Evolutionary conservation across 2,797 vertebrate species (phyloP).

Genomic region (Premnoplex brunnescens): DNA sequence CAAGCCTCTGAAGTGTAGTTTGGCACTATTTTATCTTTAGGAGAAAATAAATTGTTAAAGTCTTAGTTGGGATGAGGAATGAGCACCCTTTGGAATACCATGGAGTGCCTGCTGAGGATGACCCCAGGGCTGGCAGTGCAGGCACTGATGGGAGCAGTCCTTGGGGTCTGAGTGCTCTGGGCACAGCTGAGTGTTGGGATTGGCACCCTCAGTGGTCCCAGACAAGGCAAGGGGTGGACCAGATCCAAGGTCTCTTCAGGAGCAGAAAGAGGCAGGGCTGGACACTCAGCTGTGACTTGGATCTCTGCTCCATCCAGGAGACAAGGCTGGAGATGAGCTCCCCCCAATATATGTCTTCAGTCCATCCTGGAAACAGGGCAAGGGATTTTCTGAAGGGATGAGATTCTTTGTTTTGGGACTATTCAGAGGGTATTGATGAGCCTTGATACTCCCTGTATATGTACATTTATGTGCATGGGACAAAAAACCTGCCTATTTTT

Average conservation of each 20-base stretch:
- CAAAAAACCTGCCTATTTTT: neutral
- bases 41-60: neutral
- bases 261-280: neutral
- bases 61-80: neutral
- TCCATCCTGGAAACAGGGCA: neutral
- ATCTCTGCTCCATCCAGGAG: neutral
- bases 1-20: neutral
- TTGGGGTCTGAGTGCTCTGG: neutral
- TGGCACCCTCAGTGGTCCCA: no score
- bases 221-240: neutral
- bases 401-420: neutral
- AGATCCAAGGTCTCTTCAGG: neutral
- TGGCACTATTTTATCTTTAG: neutral
- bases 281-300: neutral
- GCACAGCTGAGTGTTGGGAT: neutral
- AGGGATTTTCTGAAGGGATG: neutral
- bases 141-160: neutral
- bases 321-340: neutral
- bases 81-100: neutral
- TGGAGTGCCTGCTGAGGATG: neutral
- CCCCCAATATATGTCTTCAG: neutral
- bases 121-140: neutral
- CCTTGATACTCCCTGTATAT: neutral
- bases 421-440: neutral
- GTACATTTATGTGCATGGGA: neutral